Percentiles rank a stretch among this genome's conserved stretches.
phyloP scores from a whole-genome alignment of 1,140 invertebrate species.

The Hycleus cichorii region DNA sequence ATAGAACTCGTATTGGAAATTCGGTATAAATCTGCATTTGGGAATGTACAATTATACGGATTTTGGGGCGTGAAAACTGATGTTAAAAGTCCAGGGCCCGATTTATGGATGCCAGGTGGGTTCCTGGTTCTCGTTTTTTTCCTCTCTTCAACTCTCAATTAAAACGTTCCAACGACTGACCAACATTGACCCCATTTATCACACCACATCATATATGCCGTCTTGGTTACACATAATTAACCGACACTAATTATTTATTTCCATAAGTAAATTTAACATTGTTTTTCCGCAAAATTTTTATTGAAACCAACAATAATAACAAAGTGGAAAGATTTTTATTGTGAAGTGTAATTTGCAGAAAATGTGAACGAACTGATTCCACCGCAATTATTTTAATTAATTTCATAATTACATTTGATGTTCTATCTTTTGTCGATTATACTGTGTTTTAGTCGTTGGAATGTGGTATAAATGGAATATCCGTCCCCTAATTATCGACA shows the following conservation, averaged over 20 bases:
- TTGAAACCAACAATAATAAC: not conserved
- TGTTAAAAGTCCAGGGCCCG: not conserved
- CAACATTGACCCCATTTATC: no score
- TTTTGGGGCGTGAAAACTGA: conserved; percentile 12
- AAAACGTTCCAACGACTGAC: no score
- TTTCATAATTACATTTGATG: conserved; percentile 9
- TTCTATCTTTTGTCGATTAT: conserved; percentile 7
- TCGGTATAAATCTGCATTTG: conserved; percentile 4
- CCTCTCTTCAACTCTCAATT: no score
- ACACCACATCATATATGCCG: not conserved
- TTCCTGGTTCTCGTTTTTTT: not conserved
- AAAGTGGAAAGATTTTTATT: not conserved
- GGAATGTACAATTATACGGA: conserved; percentile 13
- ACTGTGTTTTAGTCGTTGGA: no score
- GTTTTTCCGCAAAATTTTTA: not conserved
- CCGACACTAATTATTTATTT: not conserved
- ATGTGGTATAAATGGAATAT: no score
- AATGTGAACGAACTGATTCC: conserved; percentile 14
- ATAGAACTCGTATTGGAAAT: not conserved
- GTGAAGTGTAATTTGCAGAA: no score
- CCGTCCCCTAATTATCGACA: no score
- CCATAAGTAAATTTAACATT: no score
- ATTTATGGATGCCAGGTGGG: not conserved
- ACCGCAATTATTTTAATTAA: conserved; percentile 15
- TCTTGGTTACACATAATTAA: conserved; percentile 4